Base-by-base conservation (phyloP, 1,140 invertebrate genomes). In the Dreissena polymorpha region DNA sequence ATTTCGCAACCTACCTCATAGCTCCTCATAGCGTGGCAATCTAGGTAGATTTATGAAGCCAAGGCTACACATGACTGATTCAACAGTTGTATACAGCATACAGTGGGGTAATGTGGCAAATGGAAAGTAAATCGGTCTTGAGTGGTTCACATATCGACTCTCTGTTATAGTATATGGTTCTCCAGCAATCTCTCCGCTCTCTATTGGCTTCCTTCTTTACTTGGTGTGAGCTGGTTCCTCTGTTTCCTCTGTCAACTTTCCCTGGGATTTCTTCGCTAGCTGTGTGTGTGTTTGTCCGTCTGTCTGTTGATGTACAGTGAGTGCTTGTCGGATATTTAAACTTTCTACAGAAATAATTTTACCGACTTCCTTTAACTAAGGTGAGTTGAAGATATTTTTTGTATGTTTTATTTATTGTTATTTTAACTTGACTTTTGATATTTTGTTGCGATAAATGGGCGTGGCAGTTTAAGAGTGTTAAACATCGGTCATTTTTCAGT, bases 1-100 rank as follows among this genome's bases (percentile, higher is more conserved):
- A 39, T 39, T 39, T 39, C 39, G 39, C 39, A 39, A 39, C 8
- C 39, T 39, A 5, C 39, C 39, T 8, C 39, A 39, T 39, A 39
- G 25, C 65, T 23, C 21, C 29, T 6, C 21, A 68, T 68, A 21
- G 25, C 65, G 16, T 18, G 18, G 18, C 14, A 16, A 68, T 78
- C 65, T 65, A 78, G 76, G 76, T 78, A 67, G 55, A 69, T 78
- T 53, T 68, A 53, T 68, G 39, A 78, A 51, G 51, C 25, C 39
- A 57, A 78, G 63, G 76, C 68, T 60, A 78, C 57, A 78, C 49
- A 51, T 78, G 65, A 78, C 50, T 78, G 76, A 78, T 78, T 78
- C 76, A 78, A 60, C 57, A 60, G 57, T 60, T 3, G 49, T 69
- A 50, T 75, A 75, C 21, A 64, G 27, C 64, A 29, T 75, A 75